Percentiles rank a stretch among this genome's conserved stretches.
phyloP scores from a whole-genome alignment of 2,888 invertebrate species.

The Lamellibrachia satsuma region DNA sequence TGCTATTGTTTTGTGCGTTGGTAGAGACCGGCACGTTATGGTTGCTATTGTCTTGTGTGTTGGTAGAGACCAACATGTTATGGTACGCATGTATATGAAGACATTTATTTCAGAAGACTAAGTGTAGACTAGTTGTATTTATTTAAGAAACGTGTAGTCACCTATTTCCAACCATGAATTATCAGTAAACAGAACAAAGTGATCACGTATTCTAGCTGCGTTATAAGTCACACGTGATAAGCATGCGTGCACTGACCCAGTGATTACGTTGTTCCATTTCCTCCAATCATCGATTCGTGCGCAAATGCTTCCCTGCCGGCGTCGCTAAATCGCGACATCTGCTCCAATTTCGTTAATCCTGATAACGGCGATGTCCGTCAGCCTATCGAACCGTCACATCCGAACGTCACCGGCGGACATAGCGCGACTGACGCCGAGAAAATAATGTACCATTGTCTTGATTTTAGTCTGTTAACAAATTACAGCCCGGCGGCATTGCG shows the following conservation, averaged over 20 bases:
- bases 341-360: conserved; percentile 10
- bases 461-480: conserved; percentile 11
- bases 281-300: conserved; percentile 9
- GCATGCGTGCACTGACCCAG: not conserved
- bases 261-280: conserved; percentile 12
- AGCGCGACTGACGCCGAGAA: not conserved
- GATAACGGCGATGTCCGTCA: not conserved
- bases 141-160: not conserved
- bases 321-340: conserved; percentile 10
- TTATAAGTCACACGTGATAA: not conserved
- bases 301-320: not conserved
- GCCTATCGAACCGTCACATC: not conserved
- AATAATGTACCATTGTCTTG: conserved; percentile 13
- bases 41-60: not conserved
- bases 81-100: not conserved
- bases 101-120: not conserved
- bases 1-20: too few relatives aligned
- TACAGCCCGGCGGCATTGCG: not conserved
- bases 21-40: not conserved
- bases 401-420: not conserved
- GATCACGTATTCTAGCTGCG: not conserved
- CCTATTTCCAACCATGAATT: not conserved
- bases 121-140: not conserved
- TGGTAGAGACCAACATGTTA: not conserved
- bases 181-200: not conserved